phyloP scores from a whole-genome alignment of 2,888 invertebrate species.

The Desoria tigrina region DNA sequence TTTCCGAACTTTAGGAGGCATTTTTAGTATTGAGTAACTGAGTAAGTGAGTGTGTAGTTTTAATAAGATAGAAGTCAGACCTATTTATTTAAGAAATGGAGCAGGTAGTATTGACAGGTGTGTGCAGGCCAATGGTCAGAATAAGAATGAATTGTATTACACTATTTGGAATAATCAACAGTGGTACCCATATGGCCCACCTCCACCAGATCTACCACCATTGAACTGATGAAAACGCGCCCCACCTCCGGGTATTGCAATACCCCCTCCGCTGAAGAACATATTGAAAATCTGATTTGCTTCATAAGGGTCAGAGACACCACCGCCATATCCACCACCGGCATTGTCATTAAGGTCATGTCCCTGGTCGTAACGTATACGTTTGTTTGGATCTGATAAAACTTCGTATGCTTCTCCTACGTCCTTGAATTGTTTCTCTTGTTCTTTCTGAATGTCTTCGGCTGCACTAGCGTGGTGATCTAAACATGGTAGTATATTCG shows the following conservation, averaged over 20 bases:
- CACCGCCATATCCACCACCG: slow-evolving; percentile 52
- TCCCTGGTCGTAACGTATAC: slow-evolving; percentile 85
- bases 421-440: slow-evolving; percentile 93
- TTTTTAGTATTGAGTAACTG: too few relatives aligned
- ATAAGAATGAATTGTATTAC: too few relatives aligned
- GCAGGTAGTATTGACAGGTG: too few relatives aligned
- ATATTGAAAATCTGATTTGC: slow-evolving; percentile 37
- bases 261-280: slow-evolving; percentile 32
- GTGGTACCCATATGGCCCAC: slow-evolving; percentile 12
- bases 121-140: too few relatives aligned
- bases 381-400: slow-evolving; percentile 86
- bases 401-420: slow-evolving; percentile 93
- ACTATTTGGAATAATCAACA: not conserved
- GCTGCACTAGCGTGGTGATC: slow-evolving; percentile 89
- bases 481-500: too few relatives aligned
- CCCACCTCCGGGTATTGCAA: slow-evolving; percentile 11
- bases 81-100: too few relatives aligned
- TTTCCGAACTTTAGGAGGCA: too few relatives aligned
- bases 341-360: slow-evolving; percentile 80
- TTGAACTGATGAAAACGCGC: slow-evolving; percentile 24
- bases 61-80: too few relatives aligned
- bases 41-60: too few relatives aligned
- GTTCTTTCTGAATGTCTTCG: slow-evolving; percentile 80
- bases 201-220: slow-evolving; percentile 26
- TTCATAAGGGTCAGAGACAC: slow-evolving; percentile 24